Conservation (phyloP, 2,113 vertebrate genomes). For the Australoheros scitulus region DNA sequence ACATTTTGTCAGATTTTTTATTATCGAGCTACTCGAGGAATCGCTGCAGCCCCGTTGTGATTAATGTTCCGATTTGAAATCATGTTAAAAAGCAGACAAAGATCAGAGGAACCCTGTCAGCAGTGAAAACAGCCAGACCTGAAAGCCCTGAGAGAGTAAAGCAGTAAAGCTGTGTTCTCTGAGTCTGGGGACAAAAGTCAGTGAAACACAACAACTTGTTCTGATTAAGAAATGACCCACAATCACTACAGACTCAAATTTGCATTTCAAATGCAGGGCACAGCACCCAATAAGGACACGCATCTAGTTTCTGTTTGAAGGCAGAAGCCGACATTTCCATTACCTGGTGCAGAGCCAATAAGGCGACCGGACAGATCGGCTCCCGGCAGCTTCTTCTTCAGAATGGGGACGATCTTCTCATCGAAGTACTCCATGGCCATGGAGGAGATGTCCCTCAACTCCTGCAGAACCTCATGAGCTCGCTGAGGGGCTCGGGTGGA, state of each 20-base stretch:
- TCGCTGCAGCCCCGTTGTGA: too few relatives aligned
- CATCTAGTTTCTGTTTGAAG: not conserved
- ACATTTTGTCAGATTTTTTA: too few relatives aligned
- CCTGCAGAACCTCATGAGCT: constrained; percentile 97
- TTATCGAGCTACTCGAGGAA: too few relatives aligned
- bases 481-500: constrained; percentile 97
- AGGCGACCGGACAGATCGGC: constrained; percentile 96
- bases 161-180: too few relatives aligned
- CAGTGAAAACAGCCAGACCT: too few relatives aligned
- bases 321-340: not conserved
- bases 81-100: too few relatives aligned
- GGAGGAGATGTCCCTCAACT: constrained; percentile 97
- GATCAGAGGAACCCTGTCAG: too few relatives aligned
- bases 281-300: accelerated
- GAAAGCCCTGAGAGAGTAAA: too few relatives aligned
- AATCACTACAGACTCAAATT: not conserved
- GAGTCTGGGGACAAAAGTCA: too few relatives aligned
- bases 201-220: too few relatives aligned
- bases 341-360: constrained; percentile 96
- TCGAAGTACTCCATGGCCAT: constrained; percentile 99
- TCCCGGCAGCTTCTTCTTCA: constrained; percentile 97
- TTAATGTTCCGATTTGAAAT: not conserved
- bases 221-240: too few relatives aligned
- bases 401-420: constrained; percentile 97
- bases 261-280: not conserved